These are phyloP conservation scores for Empidonax traillii DNA, from an alignment of 2,113 vertebrate genomes.

Conservation along the genomic window DNA sequence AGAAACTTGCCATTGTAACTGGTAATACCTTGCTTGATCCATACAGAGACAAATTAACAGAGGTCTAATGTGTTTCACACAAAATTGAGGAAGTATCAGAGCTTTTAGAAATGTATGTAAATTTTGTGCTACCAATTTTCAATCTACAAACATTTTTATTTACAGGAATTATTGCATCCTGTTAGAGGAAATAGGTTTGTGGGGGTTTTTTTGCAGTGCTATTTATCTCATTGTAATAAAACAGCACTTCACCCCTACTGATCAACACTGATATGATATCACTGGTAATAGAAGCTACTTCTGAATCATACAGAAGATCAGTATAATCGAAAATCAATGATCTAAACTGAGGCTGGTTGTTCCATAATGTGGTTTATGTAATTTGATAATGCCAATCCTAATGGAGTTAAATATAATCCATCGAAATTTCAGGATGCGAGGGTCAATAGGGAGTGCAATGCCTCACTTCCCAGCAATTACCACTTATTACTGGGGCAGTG, in stretches of 20 bases:
- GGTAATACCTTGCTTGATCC: background rate
- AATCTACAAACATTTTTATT: background rate
- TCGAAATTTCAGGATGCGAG: constrained; percentile 86
- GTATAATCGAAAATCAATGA: constrained; percentile 95
- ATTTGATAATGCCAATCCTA: constrained; percentile 97
- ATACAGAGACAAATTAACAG: background rate
- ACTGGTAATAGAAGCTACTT: constrained; percentile 24
- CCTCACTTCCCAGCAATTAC: constrained; percentile 94
- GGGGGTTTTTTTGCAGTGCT: background rate
- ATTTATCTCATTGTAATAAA: background rate
- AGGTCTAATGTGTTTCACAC: background rate
- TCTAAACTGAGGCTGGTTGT: constrained; percentile 62
- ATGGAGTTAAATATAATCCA: constrained; percentile 93
- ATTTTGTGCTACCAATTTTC: background rate
- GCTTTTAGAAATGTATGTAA: background rate
- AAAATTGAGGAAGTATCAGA: background rate
- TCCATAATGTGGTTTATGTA: constrained; percentile 78
- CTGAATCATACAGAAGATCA: constrained; percentile 23
- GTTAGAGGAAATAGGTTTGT: background rate
- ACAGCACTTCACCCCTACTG: background rate
- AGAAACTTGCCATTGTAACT: background rate
- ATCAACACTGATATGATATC: constrained; percentile 26
- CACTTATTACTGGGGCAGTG: constrained; percentile 89
- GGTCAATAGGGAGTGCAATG: constrained; percentile 84
- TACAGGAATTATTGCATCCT: background rate